phyloP scores from a whole-genome alignment of 64 coral and sea anemone genomes.

The Anthopleura sola region DNA sequence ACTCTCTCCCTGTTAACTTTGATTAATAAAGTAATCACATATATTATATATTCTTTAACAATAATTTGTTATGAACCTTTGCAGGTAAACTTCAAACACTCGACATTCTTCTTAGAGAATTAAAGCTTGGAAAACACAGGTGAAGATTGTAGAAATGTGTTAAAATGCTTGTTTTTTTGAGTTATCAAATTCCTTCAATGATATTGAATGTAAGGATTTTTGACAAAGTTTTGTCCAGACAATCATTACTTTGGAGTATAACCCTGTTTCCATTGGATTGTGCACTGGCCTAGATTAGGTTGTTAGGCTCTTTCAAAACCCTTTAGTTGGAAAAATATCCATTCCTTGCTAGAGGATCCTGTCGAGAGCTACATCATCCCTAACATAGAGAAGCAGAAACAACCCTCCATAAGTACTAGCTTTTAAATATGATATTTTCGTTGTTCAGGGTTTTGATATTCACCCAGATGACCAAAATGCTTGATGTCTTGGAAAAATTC shows the following conservation, averaged over 20 bases:
- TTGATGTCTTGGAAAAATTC: conserved; percentile 93
- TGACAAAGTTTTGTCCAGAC: not conserved
- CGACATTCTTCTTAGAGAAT: conserved; percentile 80
- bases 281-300: conserved; percentile 9
- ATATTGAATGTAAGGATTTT: not conserved
- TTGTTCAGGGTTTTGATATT: conserved; percentile 82
- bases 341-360: conserved; percentile 19
- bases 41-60: too few species aligned
- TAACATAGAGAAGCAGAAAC: not conserved
- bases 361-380: conserved; percentile 11
- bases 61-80: too few species aligned
- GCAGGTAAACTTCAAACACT: conserved; percentile 94
- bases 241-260: not conserved
- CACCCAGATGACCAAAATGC: conserved; percentile 99
- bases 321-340: not conserved
- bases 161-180: not conserved
- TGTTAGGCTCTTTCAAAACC: conserved; percentile 16
- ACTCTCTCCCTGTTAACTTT: too few species aligned
- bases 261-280: not conserved
- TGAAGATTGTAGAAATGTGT: not conserved
- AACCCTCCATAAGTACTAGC: not conserved
- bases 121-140: conserved; percentile 95
- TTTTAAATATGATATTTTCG: not conserved
- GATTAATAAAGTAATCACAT: too few species aligned
- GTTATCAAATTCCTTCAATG: not conserved